phyloP scores from a whole-genome alignment of 2,888 invertebrate species.

The Adineta ricciae region DNA sequence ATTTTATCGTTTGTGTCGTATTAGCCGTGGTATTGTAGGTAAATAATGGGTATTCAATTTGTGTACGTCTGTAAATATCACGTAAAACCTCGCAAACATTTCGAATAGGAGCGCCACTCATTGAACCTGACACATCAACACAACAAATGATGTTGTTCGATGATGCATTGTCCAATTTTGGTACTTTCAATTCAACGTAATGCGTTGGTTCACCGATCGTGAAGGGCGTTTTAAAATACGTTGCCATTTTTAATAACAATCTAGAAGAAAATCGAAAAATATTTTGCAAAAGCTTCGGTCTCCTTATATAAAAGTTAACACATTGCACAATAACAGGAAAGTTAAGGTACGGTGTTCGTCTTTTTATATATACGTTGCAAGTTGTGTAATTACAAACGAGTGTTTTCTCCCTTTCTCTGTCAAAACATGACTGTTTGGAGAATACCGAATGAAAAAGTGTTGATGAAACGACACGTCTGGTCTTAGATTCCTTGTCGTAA shows the following conservation, averaged over 20 bases:
- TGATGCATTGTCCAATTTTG: background rate
- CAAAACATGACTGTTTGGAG: too few relatives aligned
- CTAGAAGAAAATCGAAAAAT: too few relatives aligned
- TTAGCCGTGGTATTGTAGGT: slow-evolving; percentile 24
- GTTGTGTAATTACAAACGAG: too few relatives aligned
- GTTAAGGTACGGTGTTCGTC: too few relatives aligned
- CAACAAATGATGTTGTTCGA: slow-evolving; percentile 24
- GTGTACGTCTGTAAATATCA: slow-evolving; percentile 23
- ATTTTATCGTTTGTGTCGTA: slow-evolving; percentile 23
- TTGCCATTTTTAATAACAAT: slow-evolving; percentile 1
- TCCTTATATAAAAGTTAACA: too few relatives aligned
- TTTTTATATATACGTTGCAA: too few relatives aligned
- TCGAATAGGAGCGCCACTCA: slow-evolving; percentile 25
- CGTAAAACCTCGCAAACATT: slow-evolving; percentile 25
- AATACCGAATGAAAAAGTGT: too few relatives aligned
- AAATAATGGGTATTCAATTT: slow-evolving; percentile 27
- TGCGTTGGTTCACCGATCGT: background rate
- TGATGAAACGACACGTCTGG: too few relatives aligned
- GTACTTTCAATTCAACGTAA: slow-evolving; percentile 23
- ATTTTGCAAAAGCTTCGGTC: too few relatives aligned
- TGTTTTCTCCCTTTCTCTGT: too few relatives aligned
- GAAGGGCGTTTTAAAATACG: slow-evolving; percentile 23
- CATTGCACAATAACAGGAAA: too few relatives aligned
- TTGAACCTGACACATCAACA: slow-evolving; percentile 26
- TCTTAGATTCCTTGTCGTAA: too few relatives aligned